phyloP scores from a whole-genome alignment of 2,888 invertebrate species.

The Caenorhabditis imperialis region DNA sequence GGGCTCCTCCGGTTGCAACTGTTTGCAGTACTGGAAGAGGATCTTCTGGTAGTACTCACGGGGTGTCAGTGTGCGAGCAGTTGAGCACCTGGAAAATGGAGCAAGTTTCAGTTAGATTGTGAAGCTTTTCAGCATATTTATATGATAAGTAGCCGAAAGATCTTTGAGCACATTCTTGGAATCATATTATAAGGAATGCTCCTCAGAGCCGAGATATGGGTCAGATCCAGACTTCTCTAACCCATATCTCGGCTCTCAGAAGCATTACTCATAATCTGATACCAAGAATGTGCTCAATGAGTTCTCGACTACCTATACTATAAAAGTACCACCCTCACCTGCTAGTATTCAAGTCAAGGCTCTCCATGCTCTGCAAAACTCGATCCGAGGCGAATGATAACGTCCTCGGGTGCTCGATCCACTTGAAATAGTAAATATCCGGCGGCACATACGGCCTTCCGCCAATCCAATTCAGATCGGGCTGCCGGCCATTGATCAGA shows the following conservation, averaged over 20 bases:
- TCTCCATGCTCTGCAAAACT: conserved; percentile 77
- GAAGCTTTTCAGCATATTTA: too few species aligned
- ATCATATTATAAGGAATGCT: too few species aligned
- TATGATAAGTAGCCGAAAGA: too few species aligned
- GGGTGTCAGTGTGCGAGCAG: conserved; percentile 77
- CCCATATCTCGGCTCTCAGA: too few species aligned
- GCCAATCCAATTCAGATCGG: conserved; percentile 76
- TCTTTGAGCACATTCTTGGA: too few species aligned
- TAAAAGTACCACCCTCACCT: conserved; percentile 40
- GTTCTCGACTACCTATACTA: neutral
- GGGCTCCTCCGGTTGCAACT: conserved; percentile 67
- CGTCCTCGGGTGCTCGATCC: conserved; percentile 79
- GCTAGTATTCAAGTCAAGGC: conserved; percentile 76
- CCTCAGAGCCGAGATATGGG: too few species aligned
- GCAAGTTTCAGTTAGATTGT: neutral
- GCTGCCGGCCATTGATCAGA: conserved; percentile 77
- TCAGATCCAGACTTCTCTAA: too few species aligned
- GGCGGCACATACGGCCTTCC: conserved; percentile 77
- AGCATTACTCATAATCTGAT: too few species aligned
- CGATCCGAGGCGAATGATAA: conserved; percentile 76
- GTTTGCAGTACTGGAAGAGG: conserved; percentile 76
- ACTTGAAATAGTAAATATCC: conserved; percentile 78
- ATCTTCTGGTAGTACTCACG: conserved; percentile 78
- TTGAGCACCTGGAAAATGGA: conserved; percentile 69
- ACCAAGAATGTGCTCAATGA: too few species aligned